phyloP scores from a whole-genome alignment of 2,888 invertebrate genomes.

The Limnephilus auricula region DNA sequence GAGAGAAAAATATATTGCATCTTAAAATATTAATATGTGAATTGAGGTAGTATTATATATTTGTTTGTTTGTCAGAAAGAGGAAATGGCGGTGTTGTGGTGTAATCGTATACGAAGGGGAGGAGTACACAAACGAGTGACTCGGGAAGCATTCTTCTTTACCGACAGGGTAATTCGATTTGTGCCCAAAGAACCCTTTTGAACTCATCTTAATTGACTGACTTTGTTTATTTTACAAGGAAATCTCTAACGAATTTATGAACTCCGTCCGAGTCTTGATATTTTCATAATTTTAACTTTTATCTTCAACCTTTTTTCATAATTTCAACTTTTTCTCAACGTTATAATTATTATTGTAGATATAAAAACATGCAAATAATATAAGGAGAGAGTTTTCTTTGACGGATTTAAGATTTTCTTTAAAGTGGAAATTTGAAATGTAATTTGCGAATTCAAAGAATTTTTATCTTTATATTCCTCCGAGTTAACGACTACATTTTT shows the following conservation, averaged over 20 bases:
- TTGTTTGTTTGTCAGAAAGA: background rate
- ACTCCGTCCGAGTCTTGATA: conserved; percentile 22
- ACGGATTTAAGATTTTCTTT: conserved; percentile 15
- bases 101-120: background rate
- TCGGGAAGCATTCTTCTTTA: conserved; percentile 49
- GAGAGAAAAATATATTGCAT: too few relatives aligned
- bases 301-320: background rate
- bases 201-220: conserved; percentile 60
- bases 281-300: conserved; percentile 47
- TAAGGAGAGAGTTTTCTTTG: conserved; percentile 36
- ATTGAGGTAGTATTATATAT: background rate
- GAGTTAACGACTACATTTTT: background rate
- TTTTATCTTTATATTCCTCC: background rate
- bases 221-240: conserved; percentile 54
- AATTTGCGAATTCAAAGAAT: conserved; percentile 32
- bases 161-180: conserved; percentile 59
- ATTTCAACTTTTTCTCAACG: background rate
- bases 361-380: conserved; percentile 49
- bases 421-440: conserved; percentile 10
- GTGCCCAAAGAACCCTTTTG: conserved; percentile 54
- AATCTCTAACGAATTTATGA: conserved; percentile 41
- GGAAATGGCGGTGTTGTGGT: background rate
- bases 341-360: conserved; percentile 36
- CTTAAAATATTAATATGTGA: too few relatives aligned
- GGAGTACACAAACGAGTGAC: conserved; percentile 42